Conservation (phyloP, 2,797 vertebrate genomes). For the Sebastes matsubarae region DNA sequence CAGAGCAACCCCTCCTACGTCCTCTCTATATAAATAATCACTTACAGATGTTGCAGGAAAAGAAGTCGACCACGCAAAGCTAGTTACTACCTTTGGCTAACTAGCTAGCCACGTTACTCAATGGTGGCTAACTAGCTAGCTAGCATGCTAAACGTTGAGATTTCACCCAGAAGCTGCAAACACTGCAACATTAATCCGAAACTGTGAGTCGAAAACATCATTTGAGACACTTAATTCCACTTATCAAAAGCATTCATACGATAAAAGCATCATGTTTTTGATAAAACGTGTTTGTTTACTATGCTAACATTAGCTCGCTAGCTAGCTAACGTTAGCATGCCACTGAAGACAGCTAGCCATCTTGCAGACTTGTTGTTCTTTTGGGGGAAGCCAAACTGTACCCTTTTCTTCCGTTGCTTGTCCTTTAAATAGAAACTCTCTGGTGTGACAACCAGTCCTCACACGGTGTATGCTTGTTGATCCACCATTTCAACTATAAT, state of each 20-base stretch:
- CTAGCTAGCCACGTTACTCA: slow-evolving; percentile 77
- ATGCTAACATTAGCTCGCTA: slow-evolving; percentile 77
- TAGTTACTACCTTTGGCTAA: slow-evolving; percentile 63
- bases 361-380: slow-evolving; percentile 63
- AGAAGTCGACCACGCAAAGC: slow-evolving; percentile 61
- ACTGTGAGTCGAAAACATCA: slow-evolving; percentile 26
- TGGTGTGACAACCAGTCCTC: slow-evolving; percentile 81
- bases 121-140: slow-evolving; percentile 67
- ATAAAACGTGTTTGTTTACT: slow-evolving; percentile 72
- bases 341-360: slow-evolving; percentile 77
- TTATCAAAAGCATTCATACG: slow-evolving; percentile 34
- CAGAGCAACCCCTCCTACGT: slow-evolving; percentile 25
- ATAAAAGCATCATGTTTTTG: slow-evolving; percentile 57
- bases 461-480: slow-evolving; percentile 78
- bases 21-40: slow-evolving; percentile 72
- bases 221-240: slow-evolving; percentile 20
- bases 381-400: slow-evolving; percentile 71
- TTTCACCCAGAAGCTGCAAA: slow-evolving; percentile 29
- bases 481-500: slow-evolving; percentile 83
- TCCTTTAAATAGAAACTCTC: slow-evolving; percentile 81
- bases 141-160: slow-evolving; percentile 64
- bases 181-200: slow-evolving; percentile 19
- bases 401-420: slow-evolving; percentile 78
- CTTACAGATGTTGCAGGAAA: slow-evolving; percentile 83
- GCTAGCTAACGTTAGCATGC: slow-evolving; percentile 75